These are phyloP conservation scores for Paradoxurus hermaphroditus DNA, from an alignment of 2,113 vertebrate genomes.

Conservation along the genomic window DNA sequence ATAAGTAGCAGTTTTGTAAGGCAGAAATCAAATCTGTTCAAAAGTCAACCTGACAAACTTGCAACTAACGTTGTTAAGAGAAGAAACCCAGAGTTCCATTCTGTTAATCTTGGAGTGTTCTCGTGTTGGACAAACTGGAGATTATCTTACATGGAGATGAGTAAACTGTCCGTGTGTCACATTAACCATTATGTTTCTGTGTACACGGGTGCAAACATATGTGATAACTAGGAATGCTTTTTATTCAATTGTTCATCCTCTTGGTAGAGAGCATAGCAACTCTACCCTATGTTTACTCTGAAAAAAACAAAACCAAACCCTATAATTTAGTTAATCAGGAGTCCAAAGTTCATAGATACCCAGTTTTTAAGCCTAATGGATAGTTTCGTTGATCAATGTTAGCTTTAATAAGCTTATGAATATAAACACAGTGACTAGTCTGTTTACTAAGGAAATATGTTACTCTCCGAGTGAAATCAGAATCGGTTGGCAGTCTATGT, in stretches of 20 bases:
- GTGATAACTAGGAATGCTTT: neutral
- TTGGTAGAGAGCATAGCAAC: neutral
- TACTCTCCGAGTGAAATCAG: neutral
- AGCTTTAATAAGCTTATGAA: neutral
- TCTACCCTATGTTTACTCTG: neutral
- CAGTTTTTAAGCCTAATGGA: neutral
- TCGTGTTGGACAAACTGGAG: neutral
- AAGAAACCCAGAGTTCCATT: neutral
- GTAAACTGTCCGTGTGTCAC: neutral
- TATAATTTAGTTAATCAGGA: neutral
- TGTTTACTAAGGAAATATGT: neutral
- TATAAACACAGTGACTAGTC: neutral
- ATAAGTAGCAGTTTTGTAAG: neutral
- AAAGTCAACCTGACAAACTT: neutral
- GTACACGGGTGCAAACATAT: neutral
- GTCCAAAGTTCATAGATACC: neutral
- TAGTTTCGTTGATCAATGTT: neutral
- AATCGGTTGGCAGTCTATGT: neutral
- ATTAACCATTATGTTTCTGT: neutral
- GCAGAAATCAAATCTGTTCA: conserved; percentile 1
- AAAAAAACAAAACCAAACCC: neutral
- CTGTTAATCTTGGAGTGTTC: neutral
- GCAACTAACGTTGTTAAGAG: neutral
- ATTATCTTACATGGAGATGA: neutral
- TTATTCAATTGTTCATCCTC: neutral